Percentiles rank a stretch among this genome's conserved stretches.
Evolutionary conservation across 2,797 vertebrate species (phyloP).

Genomic region (Mormyrops boulengeri): DNA sequence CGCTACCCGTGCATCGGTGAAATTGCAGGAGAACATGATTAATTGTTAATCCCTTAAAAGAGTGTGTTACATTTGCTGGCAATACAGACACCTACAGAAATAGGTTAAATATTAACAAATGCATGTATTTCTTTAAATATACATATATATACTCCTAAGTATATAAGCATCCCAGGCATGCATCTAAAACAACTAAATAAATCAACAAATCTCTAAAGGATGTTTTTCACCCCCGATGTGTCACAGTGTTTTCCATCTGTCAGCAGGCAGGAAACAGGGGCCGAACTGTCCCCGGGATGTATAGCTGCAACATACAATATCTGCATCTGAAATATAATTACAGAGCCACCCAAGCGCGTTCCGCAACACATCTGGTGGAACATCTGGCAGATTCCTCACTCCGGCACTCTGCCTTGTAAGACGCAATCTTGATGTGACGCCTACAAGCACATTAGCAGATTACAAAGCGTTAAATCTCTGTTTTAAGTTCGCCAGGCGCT

Average conservation of each 20-base stretch:
- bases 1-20: too few relatives aligned
- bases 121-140: constrained; percentile 14
- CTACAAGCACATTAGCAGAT: constrained; percentile 74
- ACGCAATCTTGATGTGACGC: constrained; percentile 62
- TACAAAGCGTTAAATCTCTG: constrained; percentile 69
- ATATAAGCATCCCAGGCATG: constrained; percentile 28
- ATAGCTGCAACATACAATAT: constrained; percentile 41
- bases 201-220: constrained; percentile 33
- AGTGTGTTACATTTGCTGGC: background rate
- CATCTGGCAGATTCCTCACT: constrained; percentile 58
- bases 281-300: constrained; percentile 27
- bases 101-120: background rate
- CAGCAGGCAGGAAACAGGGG: constrained; percentile 25
- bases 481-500: constrained; percentile 56
- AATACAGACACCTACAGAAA: background rate
- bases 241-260: constrained; percentile 37
- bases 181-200: constrained; percentile 23
- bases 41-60: background rate
- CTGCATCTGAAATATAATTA: constrained; percentile 72
- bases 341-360: constrained; percentile 46
- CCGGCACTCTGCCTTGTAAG: constrained; percentile 50
- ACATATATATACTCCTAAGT: constrained; percentile 4
- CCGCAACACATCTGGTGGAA: constrained; percentile 69
- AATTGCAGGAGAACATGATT: background rate
- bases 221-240: constrained; percentile 26